Evolutionary conservation across 2,113 vertebrate genomes (phyloP).

Genomic region (Amazona vittata): DNA sequence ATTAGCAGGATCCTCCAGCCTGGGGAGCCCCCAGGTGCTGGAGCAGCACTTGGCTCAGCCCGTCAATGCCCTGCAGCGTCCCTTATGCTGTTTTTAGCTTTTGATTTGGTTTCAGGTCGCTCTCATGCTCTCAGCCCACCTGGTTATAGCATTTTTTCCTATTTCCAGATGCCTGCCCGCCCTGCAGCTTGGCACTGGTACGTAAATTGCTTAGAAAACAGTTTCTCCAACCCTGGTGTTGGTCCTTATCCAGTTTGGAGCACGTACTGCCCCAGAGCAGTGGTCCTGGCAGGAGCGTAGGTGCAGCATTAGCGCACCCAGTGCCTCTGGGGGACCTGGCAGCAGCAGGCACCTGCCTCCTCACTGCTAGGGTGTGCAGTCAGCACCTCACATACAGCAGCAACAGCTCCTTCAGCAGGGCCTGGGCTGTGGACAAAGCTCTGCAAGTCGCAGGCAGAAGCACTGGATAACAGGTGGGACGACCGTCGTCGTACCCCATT

Average conservation of each 20-base stretch:
- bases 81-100: not conserved
- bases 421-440: not conserved
- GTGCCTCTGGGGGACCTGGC: not conserved
- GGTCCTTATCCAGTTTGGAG: not conserved
- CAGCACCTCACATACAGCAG: accelerated
- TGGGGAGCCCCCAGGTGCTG: not conserved
- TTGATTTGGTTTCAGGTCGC: not conserved
- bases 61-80: not conserved
- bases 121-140: not conserved
- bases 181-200: not conserved
- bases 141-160: not conserved
- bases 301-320: not conserved
- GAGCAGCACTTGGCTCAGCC: not conserved
- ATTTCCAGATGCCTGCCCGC: not conserved
- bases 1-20: not conserved
- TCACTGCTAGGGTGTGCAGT: accelerated
- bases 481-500: too few relatives aligned
- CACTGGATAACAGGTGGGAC: not conserved
- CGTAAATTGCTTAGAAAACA: not conserved
- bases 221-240: not conserved
- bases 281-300: not conserved
- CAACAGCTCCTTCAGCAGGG: not conserved
- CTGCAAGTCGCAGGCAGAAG: not conserved
- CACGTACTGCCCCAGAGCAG: not conserved
- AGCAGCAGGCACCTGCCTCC: not conserved